phyloP scores from a whole-genome alignment of 2,113 vertebrate genomes.

The Todiramphus saurophagus region DNA sequence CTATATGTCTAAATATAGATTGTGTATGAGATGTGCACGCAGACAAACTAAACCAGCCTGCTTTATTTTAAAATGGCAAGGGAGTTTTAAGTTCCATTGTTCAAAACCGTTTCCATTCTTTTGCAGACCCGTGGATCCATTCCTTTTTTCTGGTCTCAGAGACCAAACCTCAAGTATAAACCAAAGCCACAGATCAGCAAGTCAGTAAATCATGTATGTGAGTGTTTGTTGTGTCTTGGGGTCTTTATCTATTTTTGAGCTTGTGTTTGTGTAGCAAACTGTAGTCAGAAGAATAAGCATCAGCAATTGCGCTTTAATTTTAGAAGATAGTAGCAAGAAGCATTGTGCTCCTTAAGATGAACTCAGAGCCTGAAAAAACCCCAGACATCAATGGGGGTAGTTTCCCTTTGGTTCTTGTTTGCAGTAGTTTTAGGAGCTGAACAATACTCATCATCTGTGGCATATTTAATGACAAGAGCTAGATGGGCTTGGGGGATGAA shows the following conservation, averaged over 20 bases:
- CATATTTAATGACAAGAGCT: background rate
- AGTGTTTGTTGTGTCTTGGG: background rate
- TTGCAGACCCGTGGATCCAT: slow-evolving; percentile 93
- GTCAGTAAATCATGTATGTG: slow-evolving; percentile 88
- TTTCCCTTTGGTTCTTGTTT: background rate
- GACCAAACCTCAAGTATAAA: slow-evolving; percentile 96
- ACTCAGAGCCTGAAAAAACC: background rate
- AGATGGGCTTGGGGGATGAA: background rate
- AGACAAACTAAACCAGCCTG: background rate
- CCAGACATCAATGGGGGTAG: background rate
- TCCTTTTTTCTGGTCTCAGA: slow-evolving; percentile 96
- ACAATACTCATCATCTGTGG: background rate
- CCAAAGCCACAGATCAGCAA: slow-evolving; percentile 95
- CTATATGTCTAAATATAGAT: background rate
- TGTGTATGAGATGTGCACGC: background rate
- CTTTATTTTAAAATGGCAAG: background rate
- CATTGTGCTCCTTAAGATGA: background rate
- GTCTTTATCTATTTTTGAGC: background rate
- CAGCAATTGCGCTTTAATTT: background rate
- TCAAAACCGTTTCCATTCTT: background rate
- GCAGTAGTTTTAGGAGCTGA: background rate
- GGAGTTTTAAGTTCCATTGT: background rate
- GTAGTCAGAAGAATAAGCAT: background rate
- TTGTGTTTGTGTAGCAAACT: background rate
- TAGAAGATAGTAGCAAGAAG: background rate